phyloP scores from a whole-genome alignment of 2,888 invertebrate genomes.

The Meganola albula region DNA sequence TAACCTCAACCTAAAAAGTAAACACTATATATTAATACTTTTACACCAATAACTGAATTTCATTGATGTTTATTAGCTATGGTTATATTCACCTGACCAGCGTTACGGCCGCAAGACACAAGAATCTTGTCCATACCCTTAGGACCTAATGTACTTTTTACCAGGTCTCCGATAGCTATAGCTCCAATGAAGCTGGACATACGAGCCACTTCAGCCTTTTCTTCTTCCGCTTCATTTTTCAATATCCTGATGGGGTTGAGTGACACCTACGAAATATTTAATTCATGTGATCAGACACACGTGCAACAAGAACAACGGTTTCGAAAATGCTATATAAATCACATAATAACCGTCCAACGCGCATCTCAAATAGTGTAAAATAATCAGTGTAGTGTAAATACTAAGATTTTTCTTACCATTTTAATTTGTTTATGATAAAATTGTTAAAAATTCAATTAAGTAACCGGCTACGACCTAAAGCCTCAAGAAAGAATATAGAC shows the following conservation, averaged over 20 bases:
- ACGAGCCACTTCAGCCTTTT: constrained; percentile 97
- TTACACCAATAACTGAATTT: too few relatives aligned
- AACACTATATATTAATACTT: too few relatives aligned
- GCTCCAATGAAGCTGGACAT: constrained; percentile 99
- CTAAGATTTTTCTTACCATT: constrained; percentile 30
- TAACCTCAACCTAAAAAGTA: constrained; percentile 93
- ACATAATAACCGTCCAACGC: constrained; percentile 5
- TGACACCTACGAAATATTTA: constrained; percentile 80
- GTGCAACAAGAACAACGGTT: constrained; percentile 47
- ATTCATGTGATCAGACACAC: constrained; percentile 38
- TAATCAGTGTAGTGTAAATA: constrained; percentile 9
- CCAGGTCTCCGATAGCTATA: constrained; percentile 98
- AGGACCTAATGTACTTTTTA: constrained; percentile 98
- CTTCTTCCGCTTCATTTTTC: constrained; percentile 97
- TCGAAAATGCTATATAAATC: constrained; percentile 18
- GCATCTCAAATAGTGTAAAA: constrained; percentile 4
- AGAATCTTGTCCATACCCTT: constrained; percentile 99
- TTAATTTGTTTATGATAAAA: too few relatives aligned
- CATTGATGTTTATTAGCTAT: too few relatives aligned
- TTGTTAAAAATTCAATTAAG: too few relatives aligned
- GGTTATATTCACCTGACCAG: constrained; percentile 74
- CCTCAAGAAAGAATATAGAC: too few relatives aligned
- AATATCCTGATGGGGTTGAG: constrained; percentile 96
- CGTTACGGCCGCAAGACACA: constrained; percentile 86
- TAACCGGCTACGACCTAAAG: too few relatives aligned